Conservation (phyloP, 2,113 vertebrate genomes). For the Psammodynastes pulverulentus region DNA sequence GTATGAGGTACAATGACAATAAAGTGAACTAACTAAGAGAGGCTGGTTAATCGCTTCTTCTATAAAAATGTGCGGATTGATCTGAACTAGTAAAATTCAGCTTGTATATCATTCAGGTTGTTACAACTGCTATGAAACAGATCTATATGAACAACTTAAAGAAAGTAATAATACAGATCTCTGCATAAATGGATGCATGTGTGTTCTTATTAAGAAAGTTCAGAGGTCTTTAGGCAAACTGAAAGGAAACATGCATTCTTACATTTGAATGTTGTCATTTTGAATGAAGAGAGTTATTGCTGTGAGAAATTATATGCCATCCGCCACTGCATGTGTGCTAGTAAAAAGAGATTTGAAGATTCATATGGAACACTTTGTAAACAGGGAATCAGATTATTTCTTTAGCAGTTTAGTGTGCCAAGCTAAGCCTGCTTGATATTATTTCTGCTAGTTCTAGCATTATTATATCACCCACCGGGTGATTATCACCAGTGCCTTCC, state of each 20-base stretch:
- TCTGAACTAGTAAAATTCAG: neutral
- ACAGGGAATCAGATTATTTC: neutral
- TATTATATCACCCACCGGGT: neutral
- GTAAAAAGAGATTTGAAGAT: neutral
- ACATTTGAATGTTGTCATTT: neutral
- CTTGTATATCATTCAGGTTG: neutral
- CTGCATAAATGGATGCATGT: neutral
- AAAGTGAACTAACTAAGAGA: too few relatives aligned
- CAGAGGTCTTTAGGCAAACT: neutral
- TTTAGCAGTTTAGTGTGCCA: neutral
- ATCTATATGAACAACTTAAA: neutral
- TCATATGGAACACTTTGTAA: neutral
- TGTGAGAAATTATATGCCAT: neutral
- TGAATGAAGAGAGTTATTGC: constrained; percentile 9
- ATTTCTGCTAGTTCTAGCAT: neutral
- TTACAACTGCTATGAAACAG: neutral
- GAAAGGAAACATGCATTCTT: neutral
- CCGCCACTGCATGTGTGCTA: neutral
- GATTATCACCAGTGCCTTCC: neutral
- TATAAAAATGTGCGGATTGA: neutral
- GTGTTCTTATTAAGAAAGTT: neutral
- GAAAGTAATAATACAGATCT: neutral
- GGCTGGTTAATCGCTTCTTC: constrained; percentile 7
- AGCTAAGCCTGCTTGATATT: neutral
- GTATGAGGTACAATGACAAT: too few relatives aligned